Percentiles rank a stretch among this genome's conserved stretches.
phyloP scores from a whole-genome alignment of 2,888 invertebrate genomes.

The Lasiommata megera region DNA sequence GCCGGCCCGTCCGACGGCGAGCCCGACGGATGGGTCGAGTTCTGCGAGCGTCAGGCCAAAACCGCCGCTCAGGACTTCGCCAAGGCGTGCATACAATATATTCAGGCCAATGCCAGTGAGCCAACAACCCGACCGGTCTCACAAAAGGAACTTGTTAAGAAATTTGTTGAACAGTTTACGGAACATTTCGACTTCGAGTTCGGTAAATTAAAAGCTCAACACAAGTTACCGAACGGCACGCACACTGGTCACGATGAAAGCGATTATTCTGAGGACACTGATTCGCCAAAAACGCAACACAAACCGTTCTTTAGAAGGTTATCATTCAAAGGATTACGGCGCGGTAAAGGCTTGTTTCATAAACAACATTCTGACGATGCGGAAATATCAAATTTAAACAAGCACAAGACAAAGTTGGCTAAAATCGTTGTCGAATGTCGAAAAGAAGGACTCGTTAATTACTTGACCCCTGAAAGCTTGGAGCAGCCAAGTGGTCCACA shows the following conservation, averaged over 20 bases:
- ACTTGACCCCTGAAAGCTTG: conserved; percentile 94
- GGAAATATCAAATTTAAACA: conserved; percentile 84
- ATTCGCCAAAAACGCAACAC: conserved; percentile 89
- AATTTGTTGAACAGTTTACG: conserved; percentile 91
- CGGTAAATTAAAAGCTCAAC: conserved; percentile 68
- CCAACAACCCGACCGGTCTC: conserved; percentile 83
- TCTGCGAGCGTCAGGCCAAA: conserved; percentile 93
- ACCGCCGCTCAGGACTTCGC: conserved; percentile 94
- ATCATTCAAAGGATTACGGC: conserved; percentile 92
- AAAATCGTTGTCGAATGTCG: conserved; percentile 96
- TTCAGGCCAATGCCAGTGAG: conserved; percentile 86
- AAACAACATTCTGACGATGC: conserved; percentile 95
- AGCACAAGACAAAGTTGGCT: conserved; percentile 92
- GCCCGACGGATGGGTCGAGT: conserved; percentile 88
- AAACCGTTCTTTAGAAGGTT: conserved; percentile 93
- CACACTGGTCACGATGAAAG: conserved; percentile 79
- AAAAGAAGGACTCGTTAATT: conserved; percentile 96
- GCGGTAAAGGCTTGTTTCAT: conserved; percentile 92
- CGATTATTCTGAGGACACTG: conserved; percentile 89
- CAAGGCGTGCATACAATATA: conserved; percentile 90
- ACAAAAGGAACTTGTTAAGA: conserved; percentile 89
- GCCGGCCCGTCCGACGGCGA: conserved; percentile 83
- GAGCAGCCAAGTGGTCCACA: conserved; percentile 91
- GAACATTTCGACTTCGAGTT: conserved; percentile 93
- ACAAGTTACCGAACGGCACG: conserved; percentile 72